A percentile compares a stretch with the other conserved stretches of the same genome.
phyloP scores from a whole-genome alignment of 1,140 invertebrate species.

The Aphelinus certus region DNA sequence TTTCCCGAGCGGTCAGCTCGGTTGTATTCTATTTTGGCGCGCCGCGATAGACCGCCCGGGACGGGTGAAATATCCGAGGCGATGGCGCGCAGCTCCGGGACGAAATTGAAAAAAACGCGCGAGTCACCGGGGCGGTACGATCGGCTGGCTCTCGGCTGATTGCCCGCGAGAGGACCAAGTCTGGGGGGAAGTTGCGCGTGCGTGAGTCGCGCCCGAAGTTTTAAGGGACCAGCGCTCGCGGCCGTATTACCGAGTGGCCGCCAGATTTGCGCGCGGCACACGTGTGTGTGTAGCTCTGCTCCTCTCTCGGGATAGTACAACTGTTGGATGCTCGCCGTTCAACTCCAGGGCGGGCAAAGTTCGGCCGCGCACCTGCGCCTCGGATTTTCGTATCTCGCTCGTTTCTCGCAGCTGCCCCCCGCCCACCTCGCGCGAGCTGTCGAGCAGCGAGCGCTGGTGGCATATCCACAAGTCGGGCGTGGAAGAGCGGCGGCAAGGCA shows the following conservation, averaged over 20 bases:
- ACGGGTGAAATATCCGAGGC: too few species aligned
- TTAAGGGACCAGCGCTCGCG: neutral
- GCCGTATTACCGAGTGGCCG: conserved; percentile 32
- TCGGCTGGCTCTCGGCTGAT: too few species aligned
- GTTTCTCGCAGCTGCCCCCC: neutral
- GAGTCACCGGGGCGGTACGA: too few species aligned
- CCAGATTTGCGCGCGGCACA: conserved; percentile 26
- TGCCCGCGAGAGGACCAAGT: too few species aligned
- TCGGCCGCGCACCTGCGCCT: conserved; percentile 20
- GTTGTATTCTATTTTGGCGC: too few species aligned
- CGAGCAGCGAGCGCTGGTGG: too few species aligned
- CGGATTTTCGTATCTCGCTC: conserved; percentile 28
- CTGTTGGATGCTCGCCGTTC: conserved; percentile 31
- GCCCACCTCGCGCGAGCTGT: neutral
- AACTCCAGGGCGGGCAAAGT: conserved; percentile 31
- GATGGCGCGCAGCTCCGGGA: too few species aligned
- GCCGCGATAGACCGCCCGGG: too few species aligned
- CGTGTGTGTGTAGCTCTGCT: neutral
- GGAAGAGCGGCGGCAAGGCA: neutral
- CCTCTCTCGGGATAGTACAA: conserved; percentile 28
- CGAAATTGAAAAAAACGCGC: too few species aligned
- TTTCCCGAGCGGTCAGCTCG: too few species aligned
- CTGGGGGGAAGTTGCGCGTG: too few species aligned
- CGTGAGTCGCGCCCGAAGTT: too few species aligned
- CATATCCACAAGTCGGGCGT: neutral